Evolutionary conservation across 2,113 vertebrate genomes (phyloP), one percentile per base, ranked within the genome.

Genomic region (Sebastes schlegelii): DNA sequence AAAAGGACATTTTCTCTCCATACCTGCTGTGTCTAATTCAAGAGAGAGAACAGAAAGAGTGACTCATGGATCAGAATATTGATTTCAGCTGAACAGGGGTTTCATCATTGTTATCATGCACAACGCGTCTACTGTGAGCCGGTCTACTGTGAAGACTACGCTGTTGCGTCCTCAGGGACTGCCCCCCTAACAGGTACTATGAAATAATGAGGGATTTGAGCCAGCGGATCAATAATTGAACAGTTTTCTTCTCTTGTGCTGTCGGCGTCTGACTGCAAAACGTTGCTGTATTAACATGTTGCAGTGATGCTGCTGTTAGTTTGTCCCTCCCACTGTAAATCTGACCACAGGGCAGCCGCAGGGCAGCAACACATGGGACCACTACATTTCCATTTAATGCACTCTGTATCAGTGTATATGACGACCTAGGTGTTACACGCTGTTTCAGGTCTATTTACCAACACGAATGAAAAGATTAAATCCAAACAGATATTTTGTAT

Each of bases 61-160:
- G 87, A 91, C 82, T 86, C 80, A 74, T 84, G 83, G 88, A 92
- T 90, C 68, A 79, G 88, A 92, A 91, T 93, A 93, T 91, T 88
- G 87, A 94, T 94, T 88, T 83, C 17, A 72, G 65, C 75, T 66
- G 77, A 90, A 86, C 34, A 26, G 85, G 72, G 74, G 62, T 75
- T 82, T 90, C 49, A 61, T 86, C 74, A 74, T 86, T 73, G 78
- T 94, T 89, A 83, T 89, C 77, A 88, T 91, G 91, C 87, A 49
- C 34, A n/a, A 60, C 16, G 45, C n/a, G 54, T 91, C 82, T 63
- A 34, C 70, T 61, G 77, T 45, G 60, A 85, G 76, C 69, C 63
- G 8, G 76, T 84, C 46, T 55, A 34, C 78, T 82, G 74, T 52
- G 82, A 76, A 84, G 57, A 84, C 71, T 79, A 71, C 16, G 48